Evolutionary conservation across 2,888 invertebrate species (phyloP).

Genomic region (Hirtodrosophila cameraria): DNA sequence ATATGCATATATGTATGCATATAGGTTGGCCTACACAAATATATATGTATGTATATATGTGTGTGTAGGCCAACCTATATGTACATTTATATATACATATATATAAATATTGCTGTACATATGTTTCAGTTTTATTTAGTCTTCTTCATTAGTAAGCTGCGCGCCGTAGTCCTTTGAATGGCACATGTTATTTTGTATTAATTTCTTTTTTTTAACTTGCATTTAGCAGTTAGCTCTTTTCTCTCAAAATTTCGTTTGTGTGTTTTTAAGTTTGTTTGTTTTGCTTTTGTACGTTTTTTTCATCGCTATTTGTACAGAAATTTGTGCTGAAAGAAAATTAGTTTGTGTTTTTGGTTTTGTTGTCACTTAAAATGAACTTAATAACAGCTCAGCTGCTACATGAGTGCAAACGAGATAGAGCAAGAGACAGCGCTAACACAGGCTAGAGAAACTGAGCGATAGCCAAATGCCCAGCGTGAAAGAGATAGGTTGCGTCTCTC

Average conservation of each 20-base stretch:
- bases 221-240: slow-evolving; percentile 11
- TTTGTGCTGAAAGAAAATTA: slow-evolving; percentile 70
- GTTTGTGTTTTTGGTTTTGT: slow-evolving; percentile 23
- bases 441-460: slow-evolving; percentile 37
- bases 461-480: slow-evolving; percentile 19
- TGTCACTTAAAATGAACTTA: slow-evolving; percentile 47
- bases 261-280: slow-evolving; percentile 27
- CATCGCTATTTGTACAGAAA: slow-evolving; percentile 66
- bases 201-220: slow-evolving; percentile 6
- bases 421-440: slow-evolving; percentile 7
- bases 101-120: slow-evolving; percentile 47
- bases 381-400: slow-evolving; percentile 12
- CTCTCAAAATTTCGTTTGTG: slow-evolving; percentile 36
- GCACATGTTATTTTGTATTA: slow-evolving; percentile 25
- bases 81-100: slow-evolving; percentile 1
- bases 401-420: slow-evolving; percentile 21
- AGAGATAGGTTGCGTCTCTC: slow-evolving; percentile 16
- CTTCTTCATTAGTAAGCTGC: slow-evolving; percentile 64
- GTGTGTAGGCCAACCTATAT: background rate
- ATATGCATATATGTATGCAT: background rate
- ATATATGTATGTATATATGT: slow-evolving; percentile 3
- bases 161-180: slow-evolving; percentile 45
- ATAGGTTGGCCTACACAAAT: background rate
- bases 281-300: slow-evolving; percentile 47
- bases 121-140: slow-evolving; percentile 66